Conservation (phyloP, 2,113 vertebrate genomes). For the Pseudopodoces humilis region DNA sequence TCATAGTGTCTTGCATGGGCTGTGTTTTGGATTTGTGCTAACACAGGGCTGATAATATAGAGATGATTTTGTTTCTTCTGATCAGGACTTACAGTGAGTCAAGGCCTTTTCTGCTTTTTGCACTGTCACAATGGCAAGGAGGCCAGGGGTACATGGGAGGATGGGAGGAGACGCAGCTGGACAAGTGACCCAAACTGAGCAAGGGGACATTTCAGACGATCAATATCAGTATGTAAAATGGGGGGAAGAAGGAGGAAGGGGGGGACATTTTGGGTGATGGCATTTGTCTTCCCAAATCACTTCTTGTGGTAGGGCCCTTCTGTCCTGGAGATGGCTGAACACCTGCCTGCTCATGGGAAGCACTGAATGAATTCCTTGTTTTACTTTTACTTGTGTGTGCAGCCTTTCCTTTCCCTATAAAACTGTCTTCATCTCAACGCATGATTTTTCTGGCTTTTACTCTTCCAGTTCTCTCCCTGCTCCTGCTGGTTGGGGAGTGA, state of each 20-base stretch:
- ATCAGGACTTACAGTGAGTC: neutral
- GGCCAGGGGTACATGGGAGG: too few species aligned
- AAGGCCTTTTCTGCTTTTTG: neutral
- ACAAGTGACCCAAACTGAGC: neutral
- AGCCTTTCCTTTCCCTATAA: neutral
- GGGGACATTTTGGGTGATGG: neutral
- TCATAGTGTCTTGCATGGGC: neutral
- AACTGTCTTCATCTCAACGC: neutral
- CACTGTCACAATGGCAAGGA: too few species aligned
- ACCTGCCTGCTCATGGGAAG: neutral
- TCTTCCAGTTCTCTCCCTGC: accelerated
- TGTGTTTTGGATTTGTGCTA: neutral
- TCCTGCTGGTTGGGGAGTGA: neutral
- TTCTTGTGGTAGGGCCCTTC: too few species aligned
- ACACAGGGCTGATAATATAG: neutral
- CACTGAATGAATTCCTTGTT: neutral
- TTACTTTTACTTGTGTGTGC: neutral
- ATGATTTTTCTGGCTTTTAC: neutral
- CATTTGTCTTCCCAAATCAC: neutral
- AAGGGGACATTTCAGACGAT: neutral
- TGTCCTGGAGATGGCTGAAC: neutral
- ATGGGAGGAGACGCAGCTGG: neutral
- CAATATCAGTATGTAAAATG: too few species aligned
- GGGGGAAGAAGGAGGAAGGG: neutral
- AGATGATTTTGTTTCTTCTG: neutral